A percentile compares a stretch with the other conserved stretches of the same genome.
Conservation (phyloP, 2,888 invertebrate species). For the Coremacera marginata region DNA sequence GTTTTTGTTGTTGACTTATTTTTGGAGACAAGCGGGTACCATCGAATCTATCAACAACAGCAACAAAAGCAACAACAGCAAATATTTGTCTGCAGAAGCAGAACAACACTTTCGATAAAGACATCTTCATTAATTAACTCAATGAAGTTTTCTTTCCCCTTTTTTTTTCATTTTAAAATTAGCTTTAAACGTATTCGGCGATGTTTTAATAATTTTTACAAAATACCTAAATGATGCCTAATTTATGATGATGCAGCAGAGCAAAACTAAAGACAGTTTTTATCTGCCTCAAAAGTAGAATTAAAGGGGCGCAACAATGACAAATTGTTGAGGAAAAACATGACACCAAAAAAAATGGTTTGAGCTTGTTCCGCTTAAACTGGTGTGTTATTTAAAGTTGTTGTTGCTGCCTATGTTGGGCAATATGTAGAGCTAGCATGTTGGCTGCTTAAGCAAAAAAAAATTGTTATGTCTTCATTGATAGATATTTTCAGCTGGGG, state of each 20-base stretch:
- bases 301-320: slow-evolving; percentile 54
- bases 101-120: not conserved
- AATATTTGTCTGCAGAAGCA: not conserved
- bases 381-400: not conserved
- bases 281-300: not conserved
- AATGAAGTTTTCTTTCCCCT: not conserved
- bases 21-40: not conserved
- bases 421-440: slow-evolving; percentile 7
- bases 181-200: slow-evolving; percentile 11
- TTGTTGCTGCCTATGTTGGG: slow-evolving; percentile 1
- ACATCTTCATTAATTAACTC: slow-evolving; percentile 21
- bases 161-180: slow-evolving; percentile 13
- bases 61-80: not conserved
- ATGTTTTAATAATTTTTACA: slow-evolving; percentile 1
- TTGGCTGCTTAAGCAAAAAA: not conserved
- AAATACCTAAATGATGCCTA: not conserved
- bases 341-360: slow-evolving; percentile 61
- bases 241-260: not conserved
- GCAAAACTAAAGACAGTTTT: not conserved
- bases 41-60: not conserved
- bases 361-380: slow-evolving; percentile 22
- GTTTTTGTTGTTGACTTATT: not conserved
- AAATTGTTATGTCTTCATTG: not conserved
- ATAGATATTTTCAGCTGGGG: not conserved
- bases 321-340: slow-evolving; percentile 67